These are phyloP conservation scores for Eristalis intricaria DNA, from an alignment of 2,888 invertebrate genomes.

Conservation along the genomic window DNA sequence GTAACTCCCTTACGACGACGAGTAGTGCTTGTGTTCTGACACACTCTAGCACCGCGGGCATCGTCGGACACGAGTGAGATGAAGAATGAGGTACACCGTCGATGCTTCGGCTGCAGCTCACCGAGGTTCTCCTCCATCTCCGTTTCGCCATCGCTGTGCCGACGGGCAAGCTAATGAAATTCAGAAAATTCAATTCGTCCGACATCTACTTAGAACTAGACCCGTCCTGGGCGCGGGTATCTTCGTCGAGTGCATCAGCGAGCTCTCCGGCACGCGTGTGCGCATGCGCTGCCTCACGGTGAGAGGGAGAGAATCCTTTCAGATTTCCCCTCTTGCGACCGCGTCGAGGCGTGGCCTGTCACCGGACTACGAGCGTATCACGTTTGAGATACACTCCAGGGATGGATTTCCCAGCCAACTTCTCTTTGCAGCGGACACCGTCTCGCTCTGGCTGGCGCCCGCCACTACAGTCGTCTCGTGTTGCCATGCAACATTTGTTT, in stretches of 20 bases:
- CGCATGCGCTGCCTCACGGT: background rate
- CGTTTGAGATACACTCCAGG: conserved; percentile 37
- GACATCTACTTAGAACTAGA: background rate
- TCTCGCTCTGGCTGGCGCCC: background rate
- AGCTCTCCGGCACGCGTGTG: background rate
- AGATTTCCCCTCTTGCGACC: conserved; percentile 44
- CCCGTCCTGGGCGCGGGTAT: background rate
- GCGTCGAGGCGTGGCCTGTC: conserved; percentile 38
- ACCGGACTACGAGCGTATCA: conserved; percentile 54
- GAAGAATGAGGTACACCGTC: conserved; percentile 24
- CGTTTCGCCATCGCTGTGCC: conserved; percentile 30
- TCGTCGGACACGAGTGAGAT: conserved; percentile 37
- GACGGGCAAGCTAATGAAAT: conserved; percentile 64
- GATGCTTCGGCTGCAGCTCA: background rate
- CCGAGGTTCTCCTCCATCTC: conserved; percentile 10
- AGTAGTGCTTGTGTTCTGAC: background rate
- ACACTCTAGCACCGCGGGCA: background rate
- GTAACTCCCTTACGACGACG: conserved; percentile 10
- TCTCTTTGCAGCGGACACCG: background rate
- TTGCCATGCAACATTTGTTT: conserved; percentile 65
- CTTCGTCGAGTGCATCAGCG: background rate
- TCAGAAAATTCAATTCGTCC: conserved; percentile 66
- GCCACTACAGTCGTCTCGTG: conserved; percentile 39
- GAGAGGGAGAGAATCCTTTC: conserved; percentile 46
- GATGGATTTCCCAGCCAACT: conserved; percentile 41